Evolutionary conservation across 2,888 invertebrate genomes (phyloP).

Genomic region (Chesias legatella): DNA sequence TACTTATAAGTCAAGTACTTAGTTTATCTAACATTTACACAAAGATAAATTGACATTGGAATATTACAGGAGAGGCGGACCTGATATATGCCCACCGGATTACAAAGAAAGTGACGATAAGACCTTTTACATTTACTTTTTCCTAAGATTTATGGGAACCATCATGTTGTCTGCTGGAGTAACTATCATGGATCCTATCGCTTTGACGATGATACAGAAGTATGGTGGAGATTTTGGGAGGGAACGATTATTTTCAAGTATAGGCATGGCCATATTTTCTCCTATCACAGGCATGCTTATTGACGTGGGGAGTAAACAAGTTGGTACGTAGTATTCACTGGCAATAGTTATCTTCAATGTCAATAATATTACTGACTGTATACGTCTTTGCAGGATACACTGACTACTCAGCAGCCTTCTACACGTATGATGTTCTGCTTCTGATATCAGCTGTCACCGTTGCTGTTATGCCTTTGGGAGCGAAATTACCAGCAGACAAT

Average conservation of each 20-base stretch:
- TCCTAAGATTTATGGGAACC: constrained; percentile 88
- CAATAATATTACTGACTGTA: constrained; percentile 54
- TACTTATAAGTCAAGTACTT: constrained; percentile 42
- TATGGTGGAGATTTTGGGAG: constrained; percentile 91
- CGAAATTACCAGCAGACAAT: constrained; percentile 88
- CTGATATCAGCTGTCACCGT: constrained; percentile 87
- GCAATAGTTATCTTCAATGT: constrained; percentile 66
- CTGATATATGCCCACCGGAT: constrained; percentile 89
- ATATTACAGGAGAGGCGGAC: constrained; percentile 83
- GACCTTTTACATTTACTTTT: constrained; percentile 91
- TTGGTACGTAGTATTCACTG: constrained; percentile 54
- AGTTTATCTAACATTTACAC: constrained; percentile 46
- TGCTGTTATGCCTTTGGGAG: constrained; percentile 88
- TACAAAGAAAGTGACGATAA: constrained; percentile 88
- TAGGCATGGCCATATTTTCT: constrained; percentile 91
- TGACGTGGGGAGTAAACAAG: constrained; percentile 84
- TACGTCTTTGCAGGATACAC: constrained; percentile 82
- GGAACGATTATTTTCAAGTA: constrained; percentile 88
- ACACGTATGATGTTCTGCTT: constrained; percentile 87
- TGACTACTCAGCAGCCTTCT: constrained; percentile 94
- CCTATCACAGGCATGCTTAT: constrained; percentile 89
- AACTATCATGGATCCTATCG: constrained; percentile 93
- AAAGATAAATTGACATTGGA: constrained; percentile 50
- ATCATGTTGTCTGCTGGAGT: constrained; percentile 92
- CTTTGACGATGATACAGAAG: constrained; percentile 91